Conservation (phyloP, 2,797 vertebrate species). For the Falco rusticolus region DNA sequence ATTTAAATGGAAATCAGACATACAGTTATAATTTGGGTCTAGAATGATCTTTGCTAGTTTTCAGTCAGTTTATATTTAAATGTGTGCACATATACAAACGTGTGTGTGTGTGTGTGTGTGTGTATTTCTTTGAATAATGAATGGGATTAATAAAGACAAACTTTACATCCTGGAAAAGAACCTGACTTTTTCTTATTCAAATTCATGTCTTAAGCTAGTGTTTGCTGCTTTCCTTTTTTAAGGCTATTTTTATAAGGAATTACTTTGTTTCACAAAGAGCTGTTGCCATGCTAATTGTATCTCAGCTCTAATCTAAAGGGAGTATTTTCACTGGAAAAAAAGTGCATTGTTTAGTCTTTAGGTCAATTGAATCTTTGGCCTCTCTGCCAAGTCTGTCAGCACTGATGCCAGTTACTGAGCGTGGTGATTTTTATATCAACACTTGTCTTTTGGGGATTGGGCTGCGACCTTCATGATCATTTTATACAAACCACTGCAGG, state of each 20-base stretch:
- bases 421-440: neutral
- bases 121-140: neutral
- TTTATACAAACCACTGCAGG: neutral
- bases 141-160: neutral
- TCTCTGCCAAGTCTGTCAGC: conserved; percentile 14
- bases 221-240: neutral
- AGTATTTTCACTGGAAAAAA: neutral
- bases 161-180: neutral
- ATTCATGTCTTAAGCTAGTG: neutral
- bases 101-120: fast-evolving
- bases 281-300: neutral
- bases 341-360: neutral
- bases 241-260: neutral
- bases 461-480: fast-evolving
- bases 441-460: neutral
- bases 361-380: conserved; percentile 31
- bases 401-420: neutral
- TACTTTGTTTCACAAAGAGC: neutral
- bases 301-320: neutral
- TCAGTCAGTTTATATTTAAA: neutral
- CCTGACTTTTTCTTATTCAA: neutral
- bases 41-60: neutral
- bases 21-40: neutral
- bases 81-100: fast-evolving
- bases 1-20: neutral